phyloP scores from a whole-genome alignment of 2,888 invertebrate genomes.

The Callyntrura guangdongensis region DNA sequence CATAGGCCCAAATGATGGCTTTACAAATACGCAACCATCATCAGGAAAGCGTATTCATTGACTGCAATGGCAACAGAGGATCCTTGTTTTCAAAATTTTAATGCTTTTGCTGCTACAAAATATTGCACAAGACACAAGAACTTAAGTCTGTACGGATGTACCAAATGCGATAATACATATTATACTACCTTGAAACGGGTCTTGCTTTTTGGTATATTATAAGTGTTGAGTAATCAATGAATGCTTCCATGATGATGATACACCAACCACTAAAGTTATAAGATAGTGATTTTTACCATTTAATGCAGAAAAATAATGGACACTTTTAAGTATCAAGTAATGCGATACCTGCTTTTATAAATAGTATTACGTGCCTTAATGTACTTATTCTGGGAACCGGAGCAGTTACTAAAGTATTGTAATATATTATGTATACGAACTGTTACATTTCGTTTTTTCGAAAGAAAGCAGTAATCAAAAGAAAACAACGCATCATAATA shows the following conservation, averaged over 20 bases:
- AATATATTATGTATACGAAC: slow-evolving; percentile 54
- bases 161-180: slow-evolving; percentile 58
- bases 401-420: slow-evolving; percentile 58
- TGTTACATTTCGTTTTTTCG: slow-evolving; percentile 51
- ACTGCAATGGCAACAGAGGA: slow-evolving; percentile 76
- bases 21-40: slow-evolving; percentile 78
- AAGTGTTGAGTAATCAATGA: slow-evolving; percentile 67
- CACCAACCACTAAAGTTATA: slow-evolving; percentile 62
- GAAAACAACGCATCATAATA: slow-evolving; percentile 64
- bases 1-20: slow-evolving; percentile 77
- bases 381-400: slow-evolving; percentile 72
- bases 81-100: slow-evolving; percentile 60
- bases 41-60: slow-evolving; percentile 79
- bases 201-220: slow-evolving; percentile 56
- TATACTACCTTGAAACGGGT: slow-evolving; percentile 59
- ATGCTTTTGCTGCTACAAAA: slow-evolving; percentile 65
- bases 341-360: slow-evolving; percentile 72
- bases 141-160: slow-evolving; percentile 53
- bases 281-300: slow-evolving; percentile 59
- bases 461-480: slow-evolving; percentile 76
- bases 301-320: slow-evolving; percentile 76
- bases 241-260: slow-evolving; percentile 78
- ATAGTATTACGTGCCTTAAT: slow-evolving; percentile 63
- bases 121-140: slow-evolving; percentile 70
- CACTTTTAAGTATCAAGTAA: slow-evolving; percentile 74